Percentiles rank a stretch among this genome's conserved stretches.
Evolutionary conservation across 2,888 invertebrate genomes (phyloP).

Genomic region (Apotomis betuletana): DNA sequence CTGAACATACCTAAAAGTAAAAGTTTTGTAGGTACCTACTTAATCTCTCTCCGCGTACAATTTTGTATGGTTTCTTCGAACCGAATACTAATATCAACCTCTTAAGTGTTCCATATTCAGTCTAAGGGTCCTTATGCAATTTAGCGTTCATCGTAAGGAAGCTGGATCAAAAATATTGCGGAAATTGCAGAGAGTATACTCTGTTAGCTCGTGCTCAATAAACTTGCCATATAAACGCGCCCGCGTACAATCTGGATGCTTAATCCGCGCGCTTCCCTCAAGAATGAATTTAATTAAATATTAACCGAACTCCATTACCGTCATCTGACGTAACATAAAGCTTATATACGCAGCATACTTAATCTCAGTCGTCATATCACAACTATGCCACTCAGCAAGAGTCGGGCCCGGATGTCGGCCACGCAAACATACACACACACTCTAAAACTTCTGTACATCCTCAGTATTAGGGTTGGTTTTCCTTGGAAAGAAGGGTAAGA

Average conservation of each 20-base stretch:
- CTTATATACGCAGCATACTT: constrained; percentile 25
- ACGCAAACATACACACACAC: constrained; percentile 15
- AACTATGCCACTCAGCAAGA: constrained; percentile 31
- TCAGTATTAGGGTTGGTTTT: constrained; percentile 1
- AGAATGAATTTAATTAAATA: constrained; percentile 36
- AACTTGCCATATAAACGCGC: not conserved
- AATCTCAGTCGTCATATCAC: constrained; percentile 35
- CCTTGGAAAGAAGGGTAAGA: not conserved
- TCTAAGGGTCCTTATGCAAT: not conserved
- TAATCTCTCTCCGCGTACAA: no score
- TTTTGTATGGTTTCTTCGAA: no score
- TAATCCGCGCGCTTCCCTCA: constrained; percentile 3
- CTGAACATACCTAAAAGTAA: no score
- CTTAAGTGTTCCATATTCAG: no score
- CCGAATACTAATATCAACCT: no score
- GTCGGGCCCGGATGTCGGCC: not conserved
- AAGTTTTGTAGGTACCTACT: no score
- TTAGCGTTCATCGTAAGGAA: not conserved
- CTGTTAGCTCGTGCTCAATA: not conserved
- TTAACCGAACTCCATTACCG: constrained; percentile 32
- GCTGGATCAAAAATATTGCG: not conserved
- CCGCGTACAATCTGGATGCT: not conserved
- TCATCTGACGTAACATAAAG: constrained; percentile 16
- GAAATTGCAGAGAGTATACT: not conserved
- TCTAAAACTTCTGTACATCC: not conserved